Percentiles rank a stretch among this genome's conserved stretches.
These are phyloP conservation scores for Athene noctua DNA, from an alignment of 2,113 vertebrate genomes.

Conservation along the genomic window DNA sequence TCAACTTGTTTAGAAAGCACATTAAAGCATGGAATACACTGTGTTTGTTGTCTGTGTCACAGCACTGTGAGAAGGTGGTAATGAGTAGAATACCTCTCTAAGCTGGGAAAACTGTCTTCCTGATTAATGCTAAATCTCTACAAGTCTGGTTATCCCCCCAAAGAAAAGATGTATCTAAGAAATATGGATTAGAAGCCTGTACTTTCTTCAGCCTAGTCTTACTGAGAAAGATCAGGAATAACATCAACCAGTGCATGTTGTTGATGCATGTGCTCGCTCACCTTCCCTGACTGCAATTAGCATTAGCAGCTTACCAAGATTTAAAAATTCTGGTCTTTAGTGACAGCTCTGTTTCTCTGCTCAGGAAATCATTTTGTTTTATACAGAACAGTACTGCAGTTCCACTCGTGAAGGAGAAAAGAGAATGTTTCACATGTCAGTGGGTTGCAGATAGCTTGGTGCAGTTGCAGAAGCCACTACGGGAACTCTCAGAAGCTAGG, in stretches of 20 bases:
- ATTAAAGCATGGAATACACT: neutral
- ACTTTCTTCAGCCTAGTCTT: neutral
- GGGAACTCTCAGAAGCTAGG: neutral
- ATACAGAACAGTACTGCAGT: neutral
- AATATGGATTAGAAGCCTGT: neutral
- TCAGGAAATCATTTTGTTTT: neutral
- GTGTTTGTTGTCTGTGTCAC: neutral
- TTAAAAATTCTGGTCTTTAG: neutral
- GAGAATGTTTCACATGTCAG: neutral
- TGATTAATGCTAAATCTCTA: neutral
- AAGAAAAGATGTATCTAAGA: neutral
- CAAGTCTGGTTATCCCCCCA: neutral
- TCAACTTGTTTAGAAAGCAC: neutral
- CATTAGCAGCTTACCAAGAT: neutral
- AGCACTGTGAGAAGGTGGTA: neutral
- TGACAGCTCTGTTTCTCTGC: neutral
- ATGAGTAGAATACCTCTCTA: neutral
- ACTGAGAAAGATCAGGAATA: neutral
- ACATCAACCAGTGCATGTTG: neutral
- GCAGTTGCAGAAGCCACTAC: constrained; percentile 7
- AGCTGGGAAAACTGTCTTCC: neutral
- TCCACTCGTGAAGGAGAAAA: neutral
- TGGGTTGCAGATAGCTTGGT: neutral
- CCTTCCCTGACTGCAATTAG: neutral
- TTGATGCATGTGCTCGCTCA: neutral